These are phyloP conservation scores for Syrista parreyssii DNA, from an alignment of 2,888 invertebrate genomes.

Conservation along the genomic window DNA sequence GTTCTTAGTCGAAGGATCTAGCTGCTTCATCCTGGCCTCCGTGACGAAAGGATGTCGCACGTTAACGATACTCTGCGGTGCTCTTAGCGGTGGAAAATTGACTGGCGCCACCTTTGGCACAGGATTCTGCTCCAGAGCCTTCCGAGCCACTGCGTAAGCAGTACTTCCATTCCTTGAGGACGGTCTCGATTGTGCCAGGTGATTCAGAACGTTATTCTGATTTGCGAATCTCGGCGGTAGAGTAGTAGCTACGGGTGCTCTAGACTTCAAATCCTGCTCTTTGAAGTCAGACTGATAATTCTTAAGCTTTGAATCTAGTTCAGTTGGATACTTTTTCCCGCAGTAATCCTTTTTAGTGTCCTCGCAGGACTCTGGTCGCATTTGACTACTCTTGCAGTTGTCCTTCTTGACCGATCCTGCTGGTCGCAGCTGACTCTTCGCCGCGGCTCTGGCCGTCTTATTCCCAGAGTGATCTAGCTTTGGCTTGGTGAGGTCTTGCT, in stretches of 20 bases:
- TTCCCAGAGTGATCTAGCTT: not conserved
- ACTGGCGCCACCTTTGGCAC: constrained; percentile 42
- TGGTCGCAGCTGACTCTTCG: not conserved
- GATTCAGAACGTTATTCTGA: constrained; percentile 31
- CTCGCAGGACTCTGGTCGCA: not conserved
- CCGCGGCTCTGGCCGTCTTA: constrained; percentile 5
- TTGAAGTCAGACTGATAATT: constrained; percentile 41
- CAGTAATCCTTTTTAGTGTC: constrained; percentile 35
- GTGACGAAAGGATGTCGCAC: constrained; percentile 52
- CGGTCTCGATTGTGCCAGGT: constrained; percentile 29
- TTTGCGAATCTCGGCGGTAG: constrained; percentile 34
- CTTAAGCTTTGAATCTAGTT: constrained; percentile 39
- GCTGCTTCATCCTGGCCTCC: constrained; percentile 48
- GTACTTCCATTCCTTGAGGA: constrained; percentile 35
- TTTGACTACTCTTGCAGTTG: not conserved
- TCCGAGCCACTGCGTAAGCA: constrained; percentile 35
- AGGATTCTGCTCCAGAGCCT: constrained; percentile 40
- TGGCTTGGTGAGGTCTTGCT: constrained; percentile 23
- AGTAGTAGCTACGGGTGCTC: constrained; percentile 27
- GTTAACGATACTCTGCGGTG: constrained; percentile 54
- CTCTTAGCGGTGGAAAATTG: constrained; percentile 52
- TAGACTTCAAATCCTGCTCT: constrained; percentile 40
- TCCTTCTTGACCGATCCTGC: constrained; percentile 2
- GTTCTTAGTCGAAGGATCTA: constrained; percentile 14
- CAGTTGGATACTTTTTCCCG: constrained; percentile 38